These are phyloP conservation scores for Apocheima hispidaria DNA, from an alignment of 2,888 invertebrate genomes.

Conservation along the genomic window DNA sequence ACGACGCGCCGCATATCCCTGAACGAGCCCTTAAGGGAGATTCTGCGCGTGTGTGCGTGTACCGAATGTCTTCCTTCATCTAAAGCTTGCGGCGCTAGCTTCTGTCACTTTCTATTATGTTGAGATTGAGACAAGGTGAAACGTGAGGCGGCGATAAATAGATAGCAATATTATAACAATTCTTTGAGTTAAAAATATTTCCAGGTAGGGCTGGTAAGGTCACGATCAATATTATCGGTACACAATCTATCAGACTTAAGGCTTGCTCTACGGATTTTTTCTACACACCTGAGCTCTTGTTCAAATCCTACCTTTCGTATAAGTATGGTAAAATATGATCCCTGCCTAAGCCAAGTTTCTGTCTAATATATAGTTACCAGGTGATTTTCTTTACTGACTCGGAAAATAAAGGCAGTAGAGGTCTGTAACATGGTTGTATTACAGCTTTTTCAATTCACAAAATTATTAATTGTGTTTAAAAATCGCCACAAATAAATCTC, in stretches of 20 bases:
- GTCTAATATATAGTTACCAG: too few relatives aligned
- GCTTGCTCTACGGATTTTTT: constrained; percentile 5
- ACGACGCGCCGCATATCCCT: too few relatives aligned
- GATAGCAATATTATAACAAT: constrained; percentile 7
- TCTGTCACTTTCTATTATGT: background rate
- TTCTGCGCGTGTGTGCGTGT: too few relatives aligned
- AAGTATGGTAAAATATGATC: background rate
- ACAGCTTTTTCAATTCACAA: too few relatives aligned
- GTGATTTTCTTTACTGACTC: too few relatives aligned
- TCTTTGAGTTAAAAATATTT: constrained; percentile 1
- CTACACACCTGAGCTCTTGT: constrained; percentile 17
- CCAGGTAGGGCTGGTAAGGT: background rate
- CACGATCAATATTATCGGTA: constrained; percentile 15
- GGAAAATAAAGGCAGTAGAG: too few relatives aligned
- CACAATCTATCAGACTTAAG: constrained; percentile 17
- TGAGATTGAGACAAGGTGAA: background rate
- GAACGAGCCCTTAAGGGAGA: too few relatives aligned
- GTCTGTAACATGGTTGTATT: too few relatives aligned
- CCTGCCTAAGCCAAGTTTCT: background rate
- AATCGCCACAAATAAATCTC: too few relatives aligned
- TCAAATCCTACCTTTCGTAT: constrained; percentile 2
- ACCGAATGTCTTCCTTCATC: too few relatives aligned
- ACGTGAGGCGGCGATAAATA: constrained; percentile 1
- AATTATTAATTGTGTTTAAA: too few relatives aligned
- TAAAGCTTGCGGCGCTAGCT: too few relatives aligned